Percentiles rank a stretch among this genome's conserved stretches.
These are phyloP conservation scores for Hydrozoanthus gracilis DNA, from an alignment of 92 coral and sea anemone genomes.

Conservation along the genomic window DNA sequence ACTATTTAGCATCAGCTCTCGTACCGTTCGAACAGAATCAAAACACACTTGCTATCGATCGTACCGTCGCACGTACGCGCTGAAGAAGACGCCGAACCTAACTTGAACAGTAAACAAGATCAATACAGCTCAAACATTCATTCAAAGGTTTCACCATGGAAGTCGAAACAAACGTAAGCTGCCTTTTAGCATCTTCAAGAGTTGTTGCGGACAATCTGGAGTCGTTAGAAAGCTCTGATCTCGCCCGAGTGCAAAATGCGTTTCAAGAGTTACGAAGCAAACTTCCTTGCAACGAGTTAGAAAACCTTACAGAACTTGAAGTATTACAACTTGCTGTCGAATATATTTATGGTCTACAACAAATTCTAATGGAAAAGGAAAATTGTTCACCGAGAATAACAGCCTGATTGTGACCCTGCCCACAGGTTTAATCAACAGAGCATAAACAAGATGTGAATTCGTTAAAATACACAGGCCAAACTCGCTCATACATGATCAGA, in stretches of 20 bases:
- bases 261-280: conserved; percentile 57
- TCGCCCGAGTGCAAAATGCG: conserved; percentile 59
- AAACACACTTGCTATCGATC: not conserved
- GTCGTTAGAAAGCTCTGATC: conserved; percentile 9
- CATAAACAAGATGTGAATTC: conserved; percentile 6
- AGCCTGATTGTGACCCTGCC: conserved; percentile 3
- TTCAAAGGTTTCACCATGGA: not conserved
- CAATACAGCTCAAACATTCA: not conserved
- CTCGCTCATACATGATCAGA: not conserved
- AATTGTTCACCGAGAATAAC: conserved; percentile 25
- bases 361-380: conserved; percentile 51
- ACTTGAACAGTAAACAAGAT: not conserved
- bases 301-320: conserved; percentile 67
- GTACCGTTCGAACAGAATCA: not conserved
- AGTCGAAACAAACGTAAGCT: conserved; percentile 25
- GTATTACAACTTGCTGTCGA: conserved; percentile 64
- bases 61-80: not conserved
- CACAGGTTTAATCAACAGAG: conserved; percentile 7
- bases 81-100: not conserved
- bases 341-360: conserved; percentile 62
- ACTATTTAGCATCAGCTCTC: not conserved
- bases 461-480: not conserved
- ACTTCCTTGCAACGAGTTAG: conserved; percentile 55
- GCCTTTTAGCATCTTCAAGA: conserved; percentile 20
- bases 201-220: conserved; percentile 12